Evolutionary conservation across 30 jellyfish, hydroid and myxozoan genomes (phyloP).

Genomic region (Haliclystus octoradiatus): DNA sequence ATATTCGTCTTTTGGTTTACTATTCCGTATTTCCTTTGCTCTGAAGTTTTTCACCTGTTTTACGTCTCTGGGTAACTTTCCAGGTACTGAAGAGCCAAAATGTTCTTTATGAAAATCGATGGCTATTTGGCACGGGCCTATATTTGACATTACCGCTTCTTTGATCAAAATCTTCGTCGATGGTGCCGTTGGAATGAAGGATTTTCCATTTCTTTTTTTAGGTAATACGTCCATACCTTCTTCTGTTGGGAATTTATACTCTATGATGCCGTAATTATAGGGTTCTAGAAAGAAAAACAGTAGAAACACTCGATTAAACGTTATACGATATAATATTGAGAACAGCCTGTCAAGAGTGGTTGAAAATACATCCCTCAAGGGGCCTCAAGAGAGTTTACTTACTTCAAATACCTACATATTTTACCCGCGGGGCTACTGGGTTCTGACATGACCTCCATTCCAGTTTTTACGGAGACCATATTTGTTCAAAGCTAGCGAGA

Average conservation of each 20-base stretch:
- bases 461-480: no score
- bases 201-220: background rate
- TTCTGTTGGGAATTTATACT: background rate
- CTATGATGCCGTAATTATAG: background rate
- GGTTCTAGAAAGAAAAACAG: background rate
- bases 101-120: background rate
- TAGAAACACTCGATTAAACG: background rate
- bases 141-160: background rate
- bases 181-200: background rate
- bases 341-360: no score
- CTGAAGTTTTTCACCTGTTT: background rate
- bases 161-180: background rate
- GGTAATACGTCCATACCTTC: background rate
- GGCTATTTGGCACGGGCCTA: background rate
- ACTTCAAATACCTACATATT: no score
- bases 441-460: no score
- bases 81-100: background rate
- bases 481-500: no score
- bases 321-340: background rate
- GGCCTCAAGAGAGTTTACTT: no score
- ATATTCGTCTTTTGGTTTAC: background rate
- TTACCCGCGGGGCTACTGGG: no score
- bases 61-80: background rate
- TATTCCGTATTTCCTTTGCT: background rate
- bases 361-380: no score